These are phyloP conservation scores for Plutomurus gul DNA, from an alignment of 1,140 invertebrate species.

Conservation along the genomic window DNA sequence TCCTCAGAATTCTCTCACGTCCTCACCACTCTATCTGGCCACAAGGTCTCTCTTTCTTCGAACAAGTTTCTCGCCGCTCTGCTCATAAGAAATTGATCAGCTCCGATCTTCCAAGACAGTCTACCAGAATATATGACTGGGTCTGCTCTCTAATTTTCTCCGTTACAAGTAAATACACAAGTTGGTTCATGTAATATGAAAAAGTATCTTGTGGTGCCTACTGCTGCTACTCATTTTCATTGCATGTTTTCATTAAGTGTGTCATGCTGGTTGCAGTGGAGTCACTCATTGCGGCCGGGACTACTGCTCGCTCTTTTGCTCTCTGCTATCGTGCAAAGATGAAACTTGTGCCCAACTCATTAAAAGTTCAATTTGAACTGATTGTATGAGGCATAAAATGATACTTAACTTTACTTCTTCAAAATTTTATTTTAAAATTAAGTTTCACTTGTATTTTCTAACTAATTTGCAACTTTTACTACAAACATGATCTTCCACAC, in stretches of 20 bases:
- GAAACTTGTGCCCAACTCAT: too few relatives aligned
- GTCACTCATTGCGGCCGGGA: background rate
- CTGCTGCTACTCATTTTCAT: constrained; percentile 2
- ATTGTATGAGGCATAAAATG: background rate
- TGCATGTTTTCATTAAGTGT: constrained; percentile 19
- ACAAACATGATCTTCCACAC: too few relatives aligned
- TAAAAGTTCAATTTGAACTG: constrained; percentile 14
- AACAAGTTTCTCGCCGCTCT: too few relatives aligned
- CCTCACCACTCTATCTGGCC: background rate
- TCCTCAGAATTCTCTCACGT: background rate
- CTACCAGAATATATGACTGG: background rate
- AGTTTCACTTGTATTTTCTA: background rate
- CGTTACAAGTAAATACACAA: too few relatives aligned
- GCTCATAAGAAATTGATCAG: constrained; percentile 7
- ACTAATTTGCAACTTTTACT: background rate
- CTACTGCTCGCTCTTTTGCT: too few relatives aligned
- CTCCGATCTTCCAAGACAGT: too few relatives aligned
- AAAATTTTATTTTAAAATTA: background rate
- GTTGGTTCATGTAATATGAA: background rate
- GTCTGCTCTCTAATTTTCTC: background rate
- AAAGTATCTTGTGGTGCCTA: background rate
- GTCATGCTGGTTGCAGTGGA: constrained; percentile 7
- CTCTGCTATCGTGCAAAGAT: too few relatives aligned
- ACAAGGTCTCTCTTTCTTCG: too few relatives aligned
- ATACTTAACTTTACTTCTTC: background rate